Evolutionary conservation across 1,140 invertebrate species (phyloP), one percentile per base, ranked within the genome.

Genomic region (Teleogryllus occipitalis): DNA sequence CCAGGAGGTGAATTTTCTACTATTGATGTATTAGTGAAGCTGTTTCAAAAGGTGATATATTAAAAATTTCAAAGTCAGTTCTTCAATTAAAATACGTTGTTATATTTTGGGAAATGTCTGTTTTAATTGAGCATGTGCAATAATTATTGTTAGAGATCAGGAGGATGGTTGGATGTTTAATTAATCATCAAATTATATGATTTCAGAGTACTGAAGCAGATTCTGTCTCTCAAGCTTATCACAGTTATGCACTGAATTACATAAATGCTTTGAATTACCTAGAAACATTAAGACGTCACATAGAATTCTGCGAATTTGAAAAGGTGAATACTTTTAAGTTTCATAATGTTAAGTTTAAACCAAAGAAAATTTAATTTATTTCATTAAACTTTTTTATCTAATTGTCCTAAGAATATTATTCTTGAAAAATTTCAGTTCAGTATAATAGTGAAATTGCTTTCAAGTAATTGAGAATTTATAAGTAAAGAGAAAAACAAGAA

Each of bases 291-390:
- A 82, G 90, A 79, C 83, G 89, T 79, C 88, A 91, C 81, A 84
- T 88, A 47, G 90, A 91, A 79, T 91, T 91, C 82, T 86, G 84
- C 79, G 90, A 91, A 83, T 91, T 91, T 85, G 90, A 91, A 86
- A 90, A 90, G 87, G 90, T 91, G 85, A 83, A 81, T 14, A 3
- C 18, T 65, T 8, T 65, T 65, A 65, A 2, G 54, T 65, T 14
- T 18, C 27, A 39, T 39, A 5, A 39, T 39, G 27, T 39, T 39
- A 39, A n/a, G n/a, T n/a, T n/a, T n/a, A n/a, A n/a, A 5, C 5
- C 27, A 39, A 39, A 39, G 27, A 39, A 39, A 39, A 39, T 39
- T 39, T 39, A 39, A 39, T 39, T 39, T 39, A 39, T 39, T 39
- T 39, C 1, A 39, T 39, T 39, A 5, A 2, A 39, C 1, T 39